phyloP scores from a whole-genome alignment of 2,888 invertebrate genomes.

The Philhelius pedissequus region DNA sequence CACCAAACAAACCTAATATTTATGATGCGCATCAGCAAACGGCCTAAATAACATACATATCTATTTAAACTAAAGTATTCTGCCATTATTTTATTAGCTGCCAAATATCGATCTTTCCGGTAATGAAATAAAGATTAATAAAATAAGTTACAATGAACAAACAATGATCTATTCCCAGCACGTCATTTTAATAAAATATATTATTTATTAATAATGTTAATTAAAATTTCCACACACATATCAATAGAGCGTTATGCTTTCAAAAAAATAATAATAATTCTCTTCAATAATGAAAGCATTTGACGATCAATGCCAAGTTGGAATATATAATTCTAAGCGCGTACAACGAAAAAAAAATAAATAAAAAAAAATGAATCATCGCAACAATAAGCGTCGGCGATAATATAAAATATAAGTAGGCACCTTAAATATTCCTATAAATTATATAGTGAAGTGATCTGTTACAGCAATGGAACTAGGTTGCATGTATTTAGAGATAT shows the following conservation, averaged over 20 bases:
- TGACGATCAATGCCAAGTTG: slow-evolving; percentile 13
- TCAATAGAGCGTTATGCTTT: neutral
- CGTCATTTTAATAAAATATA: neutral
- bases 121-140: neutral
- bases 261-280: neutral
- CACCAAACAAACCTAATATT: too few species aligned
- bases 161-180: neutral
- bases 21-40: too few species aligned
- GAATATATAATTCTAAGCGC: slow-evolving; percentile 10
- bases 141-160: neutral
- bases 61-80: neutral
- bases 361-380: slow-evolving; percentile 3
- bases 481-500: slow-evolving; percentile 11
- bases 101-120: neutral
- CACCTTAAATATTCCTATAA: neutral
- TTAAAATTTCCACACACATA: neutral
- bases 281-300: neutral
- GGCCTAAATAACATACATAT: too few species aligned
- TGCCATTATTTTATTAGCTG: neutral
- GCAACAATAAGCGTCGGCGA: neutral
- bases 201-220: slow-evolving; percentile 1
- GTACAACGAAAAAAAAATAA: neutral
- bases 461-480: neutral
- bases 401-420: too few species aligned
- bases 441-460: neutral